phyloP scores from a whole-genome alignment of 30 jellyfish, hydroid and myxozoan species.

The Cassiopea andromeda region DNA sequence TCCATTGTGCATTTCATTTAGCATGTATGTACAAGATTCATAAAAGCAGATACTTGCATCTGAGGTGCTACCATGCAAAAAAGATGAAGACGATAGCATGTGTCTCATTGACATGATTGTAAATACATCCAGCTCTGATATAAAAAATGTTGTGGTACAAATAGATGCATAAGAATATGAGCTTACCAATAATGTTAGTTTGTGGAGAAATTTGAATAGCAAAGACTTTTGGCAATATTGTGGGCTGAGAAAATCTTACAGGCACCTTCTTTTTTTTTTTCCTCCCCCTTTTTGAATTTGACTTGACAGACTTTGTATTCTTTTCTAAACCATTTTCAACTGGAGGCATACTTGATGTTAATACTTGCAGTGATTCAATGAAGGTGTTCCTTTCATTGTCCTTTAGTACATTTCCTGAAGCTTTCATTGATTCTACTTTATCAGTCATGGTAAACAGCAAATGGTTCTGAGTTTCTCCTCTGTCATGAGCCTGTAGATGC shows the following conservation, averaged over 20 bases:
- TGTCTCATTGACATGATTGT: too few relatives aligned
- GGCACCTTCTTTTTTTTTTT: conserved; percentile 39
- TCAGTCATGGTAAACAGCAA: background rate
- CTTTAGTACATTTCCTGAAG: background rate
- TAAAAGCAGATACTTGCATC: too few relatives aligned
- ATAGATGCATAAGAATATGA: too few relatives aligned
- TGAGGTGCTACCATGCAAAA: too few relatives aligned
- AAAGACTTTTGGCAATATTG: conserved; percentile 65
- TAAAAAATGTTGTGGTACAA: too few relatives aligned
- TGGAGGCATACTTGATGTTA: conserved; percentile 54
- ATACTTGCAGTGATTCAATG: conserved; percentile 40
- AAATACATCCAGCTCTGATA: too few relatives aligned
- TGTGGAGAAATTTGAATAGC: conserved; percentile 77
- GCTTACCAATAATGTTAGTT: conserved; percentile 42
- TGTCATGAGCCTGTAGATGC: background rate
- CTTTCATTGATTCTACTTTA: background rate
- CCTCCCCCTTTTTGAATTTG: conserved; percentile 48
- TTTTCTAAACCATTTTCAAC: conserved; percentile 2
- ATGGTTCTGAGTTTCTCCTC: background rate
- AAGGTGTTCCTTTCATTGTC: background rate
- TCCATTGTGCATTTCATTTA: too few relatives aligned
- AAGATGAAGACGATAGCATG: too few relatives aligned
- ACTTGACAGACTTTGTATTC: background rate
- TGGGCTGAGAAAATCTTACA: conserved; percentile 32
- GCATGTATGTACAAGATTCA: too few relatives aligned